These are phyloP conservation scores for Tonatia bakeri DNA, from an alignment of 2,113 vertebrate species.

Conservation along the genomic window DNA sequence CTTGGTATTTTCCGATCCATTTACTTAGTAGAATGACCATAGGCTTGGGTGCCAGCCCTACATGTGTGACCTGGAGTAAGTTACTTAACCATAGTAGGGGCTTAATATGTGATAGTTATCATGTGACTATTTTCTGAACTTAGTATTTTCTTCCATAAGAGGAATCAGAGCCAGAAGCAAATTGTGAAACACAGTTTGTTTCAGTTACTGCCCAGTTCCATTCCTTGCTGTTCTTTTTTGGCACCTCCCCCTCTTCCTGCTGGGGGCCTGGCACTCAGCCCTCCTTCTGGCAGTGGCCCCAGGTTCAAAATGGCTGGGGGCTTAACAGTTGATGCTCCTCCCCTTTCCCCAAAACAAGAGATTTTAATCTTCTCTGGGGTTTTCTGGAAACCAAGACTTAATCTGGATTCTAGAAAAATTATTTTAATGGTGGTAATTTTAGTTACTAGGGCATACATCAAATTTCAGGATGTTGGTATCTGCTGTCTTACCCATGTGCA, in stretches of 20 bases:
- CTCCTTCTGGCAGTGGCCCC: neutral
- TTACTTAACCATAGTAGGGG: neutral
- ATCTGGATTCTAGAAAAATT: neutral
- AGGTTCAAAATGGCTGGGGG: neutral
- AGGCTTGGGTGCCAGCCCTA: neutral
- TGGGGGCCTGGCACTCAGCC: slow-evolving; percentile 18
- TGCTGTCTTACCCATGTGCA: fast-evolving
- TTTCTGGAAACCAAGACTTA: slow-evolving; percentile 45
- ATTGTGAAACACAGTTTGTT: slow-evolving; percentile 54
- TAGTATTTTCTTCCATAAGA: neutral
- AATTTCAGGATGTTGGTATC: neutral
- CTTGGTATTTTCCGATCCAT: neutral
- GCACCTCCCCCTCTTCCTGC: neutral
- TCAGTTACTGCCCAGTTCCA: neutral
- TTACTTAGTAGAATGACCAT: neutral
- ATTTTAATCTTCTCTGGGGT: neutral
- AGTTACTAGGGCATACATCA: neutral
- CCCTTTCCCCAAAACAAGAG: neutral
- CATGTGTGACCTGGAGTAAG: neutral
- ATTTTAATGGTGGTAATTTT: neutral
- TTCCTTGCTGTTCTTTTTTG: neutral
- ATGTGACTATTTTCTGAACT: neutral
- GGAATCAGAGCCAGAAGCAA: slow-evolving; percentile 41
- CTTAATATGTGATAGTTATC: neutral
- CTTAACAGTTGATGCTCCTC: neutral